A percentile compares a stretch with the other conserved stretches of the same genome.
phyloP scores from a whole-genome alignment of 2,888 invertebrate genomes.

The Odontomyia ornata region DNA sequence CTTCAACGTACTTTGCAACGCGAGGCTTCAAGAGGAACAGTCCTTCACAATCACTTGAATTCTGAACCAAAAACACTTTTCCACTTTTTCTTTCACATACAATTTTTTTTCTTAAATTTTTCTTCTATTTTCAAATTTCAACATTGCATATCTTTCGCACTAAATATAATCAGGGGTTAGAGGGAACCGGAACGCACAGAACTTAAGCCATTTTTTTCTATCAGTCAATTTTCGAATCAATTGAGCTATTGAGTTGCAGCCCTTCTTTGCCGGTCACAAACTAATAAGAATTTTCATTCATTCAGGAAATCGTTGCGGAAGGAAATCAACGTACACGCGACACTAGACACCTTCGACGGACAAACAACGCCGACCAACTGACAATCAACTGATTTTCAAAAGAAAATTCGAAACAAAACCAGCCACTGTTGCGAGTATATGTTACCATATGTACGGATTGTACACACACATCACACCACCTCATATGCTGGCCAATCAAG shows the following conservation, averaged over 20 bases:
- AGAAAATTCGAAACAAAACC: slow-evolving; percentile 33
- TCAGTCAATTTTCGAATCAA: background rate
- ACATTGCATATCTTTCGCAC: no score
- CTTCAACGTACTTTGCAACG: slow-evolving; percentile 1
- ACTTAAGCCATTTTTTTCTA: background rate
- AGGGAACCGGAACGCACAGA: no score
- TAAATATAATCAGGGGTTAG: no score
- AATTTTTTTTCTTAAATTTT: no score
- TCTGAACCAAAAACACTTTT: background rate
- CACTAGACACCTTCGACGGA: slow-evolving; percentile 23
- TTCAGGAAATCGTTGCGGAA: background rate
- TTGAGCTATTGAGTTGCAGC: background rate
- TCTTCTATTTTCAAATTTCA: no score
- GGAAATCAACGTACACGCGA: background rate
- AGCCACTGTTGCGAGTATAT: background rate
- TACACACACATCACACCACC: slow-evolving; percentile 14
- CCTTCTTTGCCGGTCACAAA: slow-evolving; percentile 6
- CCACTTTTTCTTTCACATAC: no score
- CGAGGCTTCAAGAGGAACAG: background rate
- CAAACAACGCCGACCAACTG: slow-evolving; percentile 45
- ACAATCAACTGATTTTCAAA: slow-evolving; percentile 35
- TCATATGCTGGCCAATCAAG: slow-evolving; percentile 10
- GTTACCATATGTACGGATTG: background rate
- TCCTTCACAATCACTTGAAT: background rate
- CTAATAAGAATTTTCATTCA: slow-evolving; percentile 20